phyloP scores from a whole-genome alignment of 1,140 invertebrate species.

The Macrobrachium rosenbergii region DNA sequence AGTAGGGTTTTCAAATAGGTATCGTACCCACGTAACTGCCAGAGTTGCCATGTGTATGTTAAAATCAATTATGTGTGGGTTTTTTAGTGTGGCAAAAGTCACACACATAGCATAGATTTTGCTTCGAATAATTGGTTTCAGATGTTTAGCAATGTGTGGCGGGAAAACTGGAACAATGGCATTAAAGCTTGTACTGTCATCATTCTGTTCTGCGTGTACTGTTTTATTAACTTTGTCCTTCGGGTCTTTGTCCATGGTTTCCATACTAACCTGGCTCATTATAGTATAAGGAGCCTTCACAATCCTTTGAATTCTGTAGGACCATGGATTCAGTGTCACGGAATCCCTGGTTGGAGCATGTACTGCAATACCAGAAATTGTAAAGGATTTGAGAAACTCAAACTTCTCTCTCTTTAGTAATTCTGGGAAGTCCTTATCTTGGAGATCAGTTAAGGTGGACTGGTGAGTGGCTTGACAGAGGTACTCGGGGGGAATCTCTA shows the following conservation, averaged over 20 bases:
- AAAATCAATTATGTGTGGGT: constrained; percentile 58
- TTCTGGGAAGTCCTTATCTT: constrained; percentile 40
- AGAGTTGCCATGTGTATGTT: constrained; percentile 51
- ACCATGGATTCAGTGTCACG: constrained; percentile 51
- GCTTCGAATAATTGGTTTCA: constrained; percentile 39
- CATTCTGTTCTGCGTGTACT: constrained; percentile 33
- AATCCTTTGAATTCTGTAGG: constrained; percentile 40
- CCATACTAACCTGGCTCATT: constrained; percentile 47
- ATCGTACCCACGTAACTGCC: constrained; percentile 39
- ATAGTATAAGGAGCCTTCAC: constrained; percentile 45
- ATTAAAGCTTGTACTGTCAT: constrained; percentile 51
- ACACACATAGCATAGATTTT: constrained; percentile 46
- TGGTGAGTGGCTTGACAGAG: constrained; percentile 48
- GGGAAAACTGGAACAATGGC: constrained; percentile 55
- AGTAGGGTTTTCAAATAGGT: constrained; percentile 31
- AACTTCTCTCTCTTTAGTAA: constrained; percentile 43
- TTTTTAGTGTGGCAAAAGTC: constrained; percentile 61
- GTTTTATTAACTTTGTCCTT: constrained; percentile 32
- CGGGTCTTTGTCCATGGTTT: background rate
- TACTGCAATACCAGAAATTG: constrained; percentile 55
- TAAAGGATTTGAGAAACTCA: constrained; percentile 53
- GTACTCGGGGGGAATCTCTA: constrained; percentile 35
- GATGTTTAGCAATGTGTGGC: constrained; percentile 10
- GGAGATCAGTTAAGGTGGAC: constrained; percentile 49
- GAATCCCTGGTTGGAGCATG: constrained; percentile 48